A percentile compares a stretch with the other conserved stretches of the same genome.
phyloP scores from a whole-genome alignment of 2,888 invertebrate species.

The Idaea aversata region DNA sequence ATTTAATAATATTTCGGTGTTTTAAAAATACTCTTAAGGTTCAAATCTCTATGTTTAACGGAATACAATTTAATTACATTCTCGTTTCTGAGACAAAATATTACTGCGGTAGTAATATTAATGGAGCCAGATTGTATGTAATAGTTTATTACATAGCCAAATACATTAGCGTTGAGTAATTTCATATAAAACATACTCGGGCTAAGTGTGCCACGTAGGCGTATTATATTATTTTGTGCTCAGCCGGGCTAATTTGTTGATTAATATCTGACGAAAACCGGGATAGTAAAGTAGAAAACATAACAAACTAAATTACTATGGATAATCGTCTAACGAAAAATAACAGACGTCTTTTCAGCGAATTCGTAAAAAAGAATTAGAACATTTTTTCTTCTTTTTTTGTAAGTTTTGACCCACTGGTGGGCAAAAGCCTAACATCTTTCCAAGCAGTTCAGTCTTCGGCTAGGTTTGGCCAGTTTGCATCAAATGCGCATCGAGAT shows the following conservation, averaged over 20 bases:
- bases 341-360: too few relatives aligned
- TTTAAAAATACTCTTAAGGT: not conserved
- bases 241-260: conserved; percentile 12
- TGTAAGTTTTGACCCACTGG: too few relatives aligned
- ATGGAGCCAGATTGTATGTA: not conserved
- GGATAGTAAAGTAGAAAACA: not conserved
- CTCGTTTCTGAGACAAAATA: not conserved
- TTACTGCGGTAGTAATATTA: not conserved
- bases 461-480: too few relatives aligned
- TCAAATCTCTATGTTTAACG: not conserved
- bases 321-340: too few relatives aligned
- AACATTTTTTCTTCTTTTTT: too few relatives aligned
- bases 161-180: conserved; percentile 14
- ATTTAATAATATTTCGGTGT: too few relatives aligned
- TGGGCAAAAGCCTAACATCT: too few relatives aligned
- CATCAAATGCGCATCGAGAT: too few relatives aligned
- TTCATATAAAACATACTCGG: conserved; percentile 8
- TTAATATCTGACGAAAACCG: conserved; percentile 17
- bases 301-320: too few relatives aligned
- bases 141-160: conserved; percentile 7
- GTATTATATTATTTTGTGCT: conserved; percentile 1
- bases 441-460: too few relatives aligned
- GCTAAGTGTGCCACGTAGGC: conserved; percentile 14
- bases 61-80: not conserved
- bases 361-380: too few relatives aligned